Base-by-base conservation (phyloP, 2,113 vertebrate genomes). In the Trogon melanurus region DNA sequence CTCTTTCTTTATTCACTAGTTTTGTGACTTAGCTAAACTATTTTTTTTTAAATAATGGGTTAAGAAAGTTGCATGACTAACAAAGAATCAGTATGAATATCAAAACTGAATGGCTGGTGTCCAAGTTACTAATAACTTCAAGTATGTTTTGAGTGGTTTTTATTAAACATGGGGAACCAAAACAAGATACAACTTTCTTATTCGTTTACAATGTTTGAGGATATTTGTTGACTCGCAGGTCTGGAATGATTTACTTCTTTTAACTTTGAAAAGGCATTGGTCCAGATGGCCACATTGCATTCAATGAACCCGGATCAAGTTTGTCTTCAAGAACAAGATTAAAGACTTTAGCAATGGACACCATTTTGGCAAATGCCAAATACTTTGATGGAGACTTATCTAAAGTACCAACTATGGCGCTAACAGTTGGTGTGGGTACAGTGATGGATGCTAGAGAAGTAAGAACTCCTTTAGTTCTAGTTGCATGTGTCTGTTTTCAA, bases 361-460 rank as follows among this genome's bases (percentile, higher is more conserved):
- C 98, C 69, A 98, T 98, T 97, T 97, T 98, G 96, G 98, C 98
- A 97, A 98, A 98, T 96, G 98, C 98, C 74, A 98, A 98, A 97
- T 98, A 98, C 95, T 98, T 98, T 97, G 97, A 98, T 89, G 98
- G 98, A 86, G 97, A 98, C 91, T 98, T 98, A 95, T 98, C 98
- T 32, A 98, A 98, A 96, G 98, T 98, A 90, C 98, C 98, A 96
- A 98, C 98, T 71, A 98, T 98, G 98, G 98, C 98, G 67, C 96
- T 98, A 53, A 98, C 98, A 70, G 98, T 98, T 97, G 98, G 98
- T 94, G 98, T 98, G 93, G 98, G 98, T 80, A 98, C 98, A 79
- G 98, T 98, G 88, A 98, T 98, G 98, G 98, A 98, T 97, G 98
- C 98, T 95, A 98, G 97, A 98, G 98, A 98, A 97, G 98, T 98